Conservation (phyloP, 2,113 vertebrate species). For the Eulemur macaco region DNA sequence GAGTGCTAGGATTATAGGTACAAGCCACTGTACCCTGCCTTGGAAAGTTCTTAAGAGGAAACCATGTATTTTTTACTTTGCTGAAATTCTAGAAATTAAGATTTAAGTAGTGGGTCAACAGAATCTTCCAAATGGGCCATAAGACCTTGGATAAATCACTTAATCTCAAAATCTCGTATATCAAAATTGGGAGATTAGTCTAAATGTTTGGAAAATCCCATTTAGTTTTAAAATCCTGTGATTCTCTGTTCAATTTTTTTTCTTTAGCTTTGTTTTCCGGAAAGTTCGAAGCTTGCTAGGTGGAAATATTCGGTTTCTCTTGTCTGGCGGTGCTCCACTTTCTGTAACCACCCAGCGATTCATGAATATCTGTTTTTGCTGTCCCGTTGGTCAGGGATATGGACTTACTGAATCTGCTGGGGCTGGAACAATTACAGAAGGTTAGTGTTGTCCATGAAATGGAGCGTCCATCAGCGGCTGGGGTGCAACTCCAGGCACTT, state of each 20-base stretch:
- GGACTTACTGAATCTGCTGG: constrained; percentile 95
- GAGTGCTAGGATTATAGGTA: too few relatives aligned
- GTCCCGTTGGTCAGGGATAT: constrained; percentile 96
- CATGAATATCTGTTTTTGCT: constrained; percentile 99
- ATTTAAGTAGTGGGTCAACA: neutral
- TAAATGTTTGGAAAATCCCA: neutral
- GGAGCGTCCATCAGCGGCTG: fast-evolving
- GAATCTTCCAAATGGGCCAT: neutral
- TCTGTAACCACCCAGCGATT: constrained; percentile 95
- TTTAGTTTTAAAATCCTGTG: constrained; percentile 29
- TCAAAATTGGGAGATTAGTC: neutral
- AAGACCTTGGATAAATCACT: neutral
- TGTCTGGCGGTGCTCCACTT: constrained; percentile 95
- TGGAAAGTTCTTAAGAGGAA: neutral
- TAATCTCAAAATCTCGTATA: neutral
- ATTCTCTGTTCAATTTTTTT: neutral
- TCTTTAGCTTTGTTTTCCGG: constrained; percentile 91
- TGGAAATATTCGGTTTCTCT: constrained; percentile 89
- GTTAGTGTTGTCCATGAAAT: constrained; percentile 80
- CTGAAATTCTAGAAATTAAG: neutral
- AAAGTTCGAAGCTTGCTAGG: constrained; percentile 93
- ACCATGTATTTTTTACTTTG: neutral
- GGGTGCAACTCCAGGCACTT: fast-evolving
- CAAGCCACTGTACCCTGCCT: neutral
- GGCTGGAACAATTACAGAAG: constrained; percentile 92